Conservation (phyloP, 2,113 vertebrate genomes). For the Clarias macrocephalus region DNA sequence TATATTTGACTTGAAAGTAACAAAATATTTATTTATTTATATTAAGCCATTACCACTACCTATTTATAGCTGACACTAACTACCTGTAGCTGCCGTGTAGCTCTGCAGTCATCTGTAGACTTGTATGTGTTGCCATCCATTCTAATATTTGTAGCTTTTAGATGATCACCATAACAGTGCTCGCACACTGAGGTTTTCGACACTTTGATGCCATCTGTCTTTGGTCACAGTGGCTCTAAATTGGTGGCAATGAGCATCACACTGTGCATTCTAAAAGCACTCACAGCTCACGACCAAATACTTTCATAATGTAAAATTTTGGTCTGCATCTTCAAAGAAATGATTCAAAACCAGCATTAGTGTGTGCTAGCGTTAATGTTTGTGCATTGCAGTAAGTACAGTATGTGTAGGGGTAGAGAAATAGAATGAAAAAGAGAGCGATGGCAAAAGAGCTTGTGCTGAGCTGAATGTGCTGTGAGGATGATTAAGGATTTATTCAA, state of each 20-base stretch:
- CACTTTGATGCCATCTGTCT: not conserved
- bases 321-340: not conserved
- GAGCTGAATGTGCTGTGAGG: slow-evolving; percentile 48
- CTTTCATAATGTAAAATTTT: not conserved
- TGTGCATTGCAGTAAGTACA: not conserved
- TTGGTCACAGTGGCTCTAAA: not conserved
- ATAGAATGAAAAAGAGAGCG: not conserved
- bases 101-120: not conserved
- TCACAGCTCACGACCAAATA: not conserved
- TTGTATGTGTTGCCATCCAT: not conserved
- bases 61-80: not conserved
- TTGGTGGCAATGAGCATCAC: not conserved
- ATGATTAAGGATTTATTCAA: slow-evolving; percentile 64
- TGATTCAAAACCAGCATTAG: not conserved
- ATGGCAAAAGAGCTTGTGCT: not conserved
- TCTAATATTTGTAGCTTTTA: not conserved
- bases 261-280: not conserved
- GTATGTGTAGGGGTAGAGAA: not conserved
- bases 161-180: not conserved
- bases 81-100: not conserved
- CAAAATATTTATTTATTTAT: not conserved
- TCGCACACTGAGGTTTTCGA: not conserved
- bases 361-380: not conserved
- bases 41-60: not conserved
- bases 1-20: not conserved